Conservation (phyloP, 2,888 invertebrate genomes). For the Tineola bisselliella region DNA sequence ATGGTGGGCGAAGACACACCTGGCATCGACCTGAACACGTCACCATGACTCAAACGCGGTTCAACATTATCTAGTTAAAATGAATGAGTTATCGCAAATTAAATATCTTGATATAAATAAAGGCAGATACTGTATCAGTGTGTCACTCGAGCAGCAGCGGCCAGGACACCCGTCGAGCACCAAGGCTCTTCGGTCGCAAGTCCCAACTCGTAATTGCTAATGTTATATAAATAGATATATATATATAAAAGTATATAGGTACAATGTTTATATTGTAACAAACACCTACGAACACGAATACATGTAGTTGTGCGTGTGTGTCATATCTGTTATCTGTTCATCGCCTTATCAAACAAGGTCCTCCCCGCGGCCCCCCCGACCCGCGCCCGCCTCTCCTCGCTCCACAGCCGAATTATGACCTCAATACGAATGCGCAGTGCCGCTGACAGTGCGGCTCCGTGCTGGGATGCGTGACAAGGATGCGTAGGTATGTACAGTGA, state of each 20-base stretch:
- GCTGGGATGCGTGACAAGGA: too few relatives aligned
- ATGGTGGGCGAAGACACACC: background rate
- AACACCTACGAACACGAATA: too few relatives aligned
- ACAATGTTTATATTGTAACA: too few relatives aligned
- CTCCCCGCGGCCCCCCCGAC: background rate
- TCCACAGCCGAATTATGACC: background rate
- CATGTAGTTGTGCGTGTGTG: background rate
- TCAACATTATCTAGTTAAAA: background rate
- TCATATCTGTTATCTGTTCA: background rate
- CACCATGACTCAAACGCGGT: background rate
- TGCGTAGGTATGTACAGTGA: too few relatives aligned
- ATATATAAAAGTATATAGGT: too few relatives aligned
- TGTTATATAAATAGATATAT: too few relatives aligned
- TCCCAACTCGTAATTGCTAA: too few relatives aligned
- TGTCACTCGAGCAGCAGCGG: too few relatives aligned
- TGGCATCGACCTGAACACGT: background rate
- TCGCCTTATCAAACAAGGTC: background rate
- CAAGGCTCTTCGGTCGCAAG: too few relatives aligned
- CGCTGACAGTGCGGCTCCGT: too few relatives aligned
- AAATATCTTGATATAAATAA: constrained; percentile 3
- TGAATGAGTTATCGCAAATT: constrained; percentile 1
- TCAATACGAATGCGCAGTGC: too few relatives aligned
- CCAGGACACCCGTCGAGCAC: too few relatives aligned
- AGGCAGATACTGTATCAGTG: background rate
- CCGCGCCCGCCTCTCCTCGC: background rate